Percentiles rank a stretch among this genome's conserved stretches.
Conservation (phyloP, 1,140 invertebrate species). For the Batillaria attramentaria region DNA sequence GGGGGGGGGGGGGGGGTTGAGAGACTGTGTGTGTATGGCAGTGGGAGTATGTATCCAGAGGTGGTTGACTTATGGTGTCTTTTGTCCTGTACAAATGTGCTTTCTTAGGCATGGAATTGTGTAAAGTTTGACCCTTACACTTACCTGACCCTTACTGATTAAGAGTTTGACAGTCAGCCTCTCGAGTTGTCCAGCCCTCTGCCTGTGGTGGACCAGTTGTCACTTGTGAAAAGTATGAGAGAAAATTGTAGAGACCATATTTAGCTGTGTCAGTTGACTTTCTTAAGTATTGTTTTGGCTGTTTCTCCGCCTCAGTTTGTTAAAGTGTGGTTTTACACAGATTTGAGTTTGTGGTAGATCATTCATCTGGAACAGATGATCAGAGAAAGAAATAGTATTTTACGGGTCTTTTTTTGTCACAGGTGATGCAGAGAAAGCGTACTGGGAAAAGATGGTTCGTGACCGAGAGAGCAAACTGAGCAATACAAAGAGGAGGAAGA, state of each 20-base stretch:
- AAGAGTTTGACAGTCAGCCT: neutral
- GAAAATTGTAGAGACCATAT: neutral
- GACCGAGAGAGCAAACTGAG: slow-evolving; percentile 60
- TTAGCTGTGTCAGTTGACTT: neutral
- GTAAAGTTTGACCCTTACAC: neutral
- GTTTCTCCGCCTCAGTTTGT: neutral
- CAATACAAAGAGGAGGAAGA: slow-evolving; percentile 53
- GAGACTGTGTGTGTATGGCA: neutral
- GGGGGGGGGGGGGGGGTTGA: neutral
- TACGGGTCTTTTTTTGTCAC: neutral
- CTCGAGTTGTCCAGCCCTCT: too few relatives aligned
- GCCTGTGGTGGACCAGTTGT: too few relatives aligned
- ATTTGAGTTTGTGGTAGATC: neutral
- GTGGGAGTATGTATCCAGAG: neutral
- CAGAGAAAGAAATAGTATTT: neutral
- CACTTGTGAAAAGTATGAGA: neutral
- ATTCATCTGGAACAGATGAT: neutral
- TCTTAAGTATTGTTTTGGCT: neutral
- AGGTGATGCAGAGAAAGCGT: slow-evolving; percentile 62
- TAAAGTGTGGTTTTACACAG: neutral
- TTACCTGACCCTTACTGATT: neutral
- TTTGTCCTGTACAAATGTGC: slow-evolving; percentile 1
- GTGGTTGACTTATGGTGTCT: neutral
- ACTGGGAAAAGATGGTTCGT: slow-evolving; percentile 63
- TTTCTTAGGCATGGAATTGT: neutral